These are phyloP conservation scores for Diadophis punctatus DNA, from an alignment of 2,113 vertebrate genomes.

Conservation along the genomic window DNA sequence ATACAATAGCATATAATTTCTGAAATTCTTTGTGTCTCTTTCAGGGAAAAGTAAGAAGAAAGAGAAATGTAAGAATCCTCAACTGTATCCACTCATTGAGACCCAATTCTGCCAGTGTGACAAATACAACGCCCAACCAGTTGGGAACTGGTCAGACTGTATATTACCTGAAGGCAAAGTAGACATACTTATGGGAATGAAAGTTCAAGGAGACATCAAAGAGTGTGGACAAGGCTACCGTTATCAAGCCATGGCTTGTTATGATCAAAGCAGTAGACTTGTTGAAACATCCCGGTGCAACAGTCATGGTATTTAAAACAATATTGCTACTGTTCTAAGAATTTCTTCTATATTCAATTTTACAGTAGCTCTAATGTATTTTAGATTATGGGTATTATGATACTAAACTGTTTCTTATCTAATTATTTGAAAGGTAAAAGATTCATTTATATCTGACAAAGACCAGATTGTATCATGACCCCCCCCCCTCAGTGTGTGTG, in stretches of 20 bases:
- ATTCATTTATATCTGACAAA: not conserved
- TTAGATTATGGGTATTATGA: not conserved
- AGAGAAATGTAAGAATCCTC: conserved; percentile 93
- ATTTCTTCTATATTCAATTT: not conserved
- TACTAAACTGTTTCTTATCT: not conserved
- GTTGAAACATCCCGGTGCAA: conserved; percentile 93
- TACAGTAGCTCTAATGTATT: not conserved
- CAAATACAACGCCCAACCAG: conserved; percentile 92
- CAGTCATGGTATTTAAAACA: conserved; percentile 82
- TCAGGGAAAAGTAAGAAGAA: conserved; percentile 96
- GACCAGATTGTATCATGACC: not conserved
- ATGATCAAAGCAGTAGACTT: conserved; percentile 88
- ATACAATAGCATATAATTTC: not conserved
- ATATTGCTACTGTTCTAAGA: not conserved
- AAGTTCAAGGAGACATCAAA: conserved; percentile 82
- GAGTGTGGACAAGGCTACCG: conserved; percentile 96
- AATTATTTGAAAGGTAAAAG: not conserved
- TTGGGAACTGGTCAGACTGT: conserved; percentile 98
- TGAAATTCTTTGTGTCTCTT: conserved; percentile 34
- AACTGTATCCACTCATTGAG: conserved; percentile 89
- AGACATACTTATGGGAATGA: conserved; percentile 75
- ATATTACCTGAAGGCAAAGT: conserved; percentile 84
- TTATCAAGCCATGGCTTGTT: conserved; percentile 96
- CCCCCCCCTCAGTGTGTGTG: not conserved
- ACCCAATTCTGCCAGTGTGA: conserved; percentile 96